Evolutionary conservation across 2,888 invertebrate species (phyloP).

Genomic region (Physocephala rufipes): DNA sequence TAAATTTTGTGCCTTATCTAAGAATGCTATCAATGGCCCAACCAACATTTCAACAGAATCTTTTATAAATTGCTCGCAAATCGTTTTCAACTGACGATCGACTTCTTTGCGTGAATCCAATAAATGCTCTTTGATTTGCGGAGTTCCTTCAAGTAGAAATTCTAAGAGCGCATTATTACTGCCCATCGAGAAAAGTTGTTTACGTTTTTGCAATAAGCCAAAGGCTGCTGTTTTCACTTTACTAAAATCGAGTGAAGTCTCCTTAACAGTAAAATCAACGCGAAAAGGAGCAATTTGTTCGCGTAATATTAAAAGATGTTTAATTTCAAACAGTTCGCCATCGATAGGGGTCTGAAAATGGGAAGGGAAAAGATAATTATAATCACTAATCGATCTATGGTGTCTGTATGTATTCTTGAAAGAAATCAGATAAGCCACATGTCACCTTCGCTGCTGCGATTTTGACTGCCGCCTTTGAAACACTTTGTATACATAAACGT

Average conservation of each 20-base stretch:
- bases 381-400: not conserved
- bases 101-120: conserved; percentile 96
- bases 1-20: conserved; percentile 74
- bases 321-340: conserved; percentile 96
- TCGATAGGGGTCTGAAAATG: conserved; percentile 87
- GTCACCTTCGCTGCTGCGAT: conserved; percentile 80
- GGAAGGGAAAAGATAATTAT: no score
- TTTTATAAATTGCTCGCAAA: conserved; percentile 89
- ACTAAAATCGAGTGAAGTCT: conserved; percentile 92
- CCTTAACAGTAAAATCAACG: conserved; percentile 91
- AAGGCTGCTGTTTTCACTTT: conserved; percentile 89
- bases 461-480: conserved; percentile 81
- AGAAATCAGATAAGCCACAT: conserved; percentile 26
- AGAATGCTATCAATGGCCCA: conserved; percentile 77
- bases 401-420: not conserved
- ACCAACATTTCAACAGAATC: conserved; percentile 79
- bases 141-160: conserved; percentile 91
- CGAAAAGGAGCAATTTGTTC: conserved; percentile 99
- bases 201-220: conserved; percentile 78
- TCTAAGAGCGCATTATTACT: conserved; percentile 93
- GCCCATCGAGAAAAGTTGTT: conserved; percentile 85
- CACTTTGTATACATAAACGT: conserved; percentile 88
- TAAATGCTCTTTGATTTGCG: conserved; percentile 90
- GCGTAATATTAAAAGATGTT: conserved; percentile 93
- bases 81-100: conserved; percentile 87